These are phyloP conservation scores for Orcinus orca DNA, from an alignment of 2,113 vertebrate species.

Conservation along the genomic window DNA sequence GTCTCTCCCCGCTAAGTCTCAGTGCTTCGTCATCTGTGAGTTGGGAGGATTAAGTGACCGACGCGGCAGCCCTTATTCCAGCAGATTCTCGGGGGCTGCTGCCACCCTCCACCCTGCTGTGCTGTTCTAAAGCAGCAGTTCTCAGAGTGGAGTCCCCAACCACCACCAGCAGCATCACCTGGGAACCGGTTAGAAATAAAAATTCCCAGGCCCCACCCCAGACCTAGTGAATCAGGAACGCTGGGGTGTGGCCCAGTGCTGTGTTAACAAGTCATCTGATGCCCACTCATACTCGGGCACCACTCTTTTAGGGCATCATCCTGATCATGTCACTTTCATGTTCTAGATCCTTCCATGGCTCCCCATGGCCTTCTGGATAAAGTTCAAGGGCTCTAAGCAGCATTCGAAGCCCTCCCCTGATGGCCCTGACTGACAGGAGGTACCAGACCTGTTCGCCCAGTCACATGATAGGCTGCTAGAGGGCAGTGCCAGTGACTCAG, in stretches of 20 bases:
- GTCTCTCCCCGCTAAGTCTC: background rate
- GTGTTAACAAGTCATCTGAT: background rate
- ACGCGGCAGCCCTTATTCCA: background rate
- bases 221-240: background rate
- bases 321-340: background rate
- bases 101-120: background rate
- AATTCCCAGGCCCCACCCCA: background rate
- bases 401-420: background rate
- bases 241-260: fast-evolving
- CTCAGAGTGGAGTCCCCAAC: background rate
- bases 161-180: background rate
- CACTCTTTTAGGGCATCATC: background rate
- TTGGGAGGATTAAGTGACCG: background rate
- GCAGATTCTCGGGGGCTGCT: fast-evolving
- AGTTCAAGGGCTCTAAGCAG: background rate
- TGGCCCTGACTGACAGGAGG: background rate
- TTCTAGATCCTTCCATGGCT: background rate
- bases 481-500: too few species aligned
- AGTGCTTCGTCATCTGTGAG: background rate
- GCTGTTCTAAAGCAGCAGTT: background rate
- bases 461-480: background rate
- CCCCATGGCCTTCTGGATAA: background rate
- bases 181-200: background rate
- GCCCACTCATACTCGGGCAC: fast-evolving
- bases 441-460: background rate